Base-by-base conservation (phyloP, 53 echinoderm and acorn worm species). In the Holothuria scabra region DNA sequence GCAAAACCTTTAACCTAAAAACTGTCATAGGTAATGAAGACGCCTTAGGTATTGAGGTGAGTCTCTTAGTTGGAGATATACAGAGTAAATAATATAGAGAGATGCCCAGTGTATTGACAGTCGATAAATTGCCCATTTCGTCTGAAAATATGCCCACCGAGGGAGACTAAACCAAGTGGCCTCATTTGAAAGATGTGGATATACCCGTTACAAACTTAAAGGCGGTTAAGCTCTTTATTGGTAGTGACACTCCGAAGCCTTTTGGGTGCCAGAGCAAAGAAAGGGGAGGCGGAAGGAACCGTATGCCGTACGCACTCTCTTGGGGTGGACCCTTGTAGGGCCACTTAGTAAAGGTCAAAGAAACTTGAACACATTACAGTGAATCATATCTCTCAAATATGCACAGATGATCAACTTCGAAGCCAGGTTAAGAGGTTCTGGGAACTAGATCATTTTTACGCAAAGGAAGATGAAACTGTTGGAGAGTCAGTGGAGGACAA, bases 401-500 rank as follows among this genome's bases (percentile, higher is more conserved):
- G 8, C 24, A 9, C 61, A 29, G 41, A 82, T 20, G 64, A 83
- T 64, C 52, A 33, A 19, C 84, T 84, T 35, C 74, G 55, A 0
- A 33, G 75, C 13, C 75, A 83, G 72, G 13, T 88, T 3, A 23
- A 88, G 83, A 65, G 38, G 63, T 88, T 88, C 21, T 83, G 88
- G 88, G 74, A 88, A 83, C 28, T 55, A 63, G 88, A 87, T 44
- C 66, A 21, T 19, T 57, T 46, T 18, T 60, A 26, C 28, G 57
- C 35, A 35, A 66, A 24, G 25, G n/a, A n/a, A n/a, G n/a, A n/a
- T n/a, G 83, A 37, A 66, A 62, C 14, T 23, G 44, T 85, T 23
- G 88, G 85, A 12, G 66, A 85, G 12, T 88, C 82, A 49, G 28
- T 60, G 4, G 91, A 89, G 29, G 92, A 92, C 35, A 88, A 46